Evolutionary conservation across 2,113 vertebrate genomes (phyloP), one percentile per base, ranked within the genome.

Genomic region (Azemiops feae): DNA sequence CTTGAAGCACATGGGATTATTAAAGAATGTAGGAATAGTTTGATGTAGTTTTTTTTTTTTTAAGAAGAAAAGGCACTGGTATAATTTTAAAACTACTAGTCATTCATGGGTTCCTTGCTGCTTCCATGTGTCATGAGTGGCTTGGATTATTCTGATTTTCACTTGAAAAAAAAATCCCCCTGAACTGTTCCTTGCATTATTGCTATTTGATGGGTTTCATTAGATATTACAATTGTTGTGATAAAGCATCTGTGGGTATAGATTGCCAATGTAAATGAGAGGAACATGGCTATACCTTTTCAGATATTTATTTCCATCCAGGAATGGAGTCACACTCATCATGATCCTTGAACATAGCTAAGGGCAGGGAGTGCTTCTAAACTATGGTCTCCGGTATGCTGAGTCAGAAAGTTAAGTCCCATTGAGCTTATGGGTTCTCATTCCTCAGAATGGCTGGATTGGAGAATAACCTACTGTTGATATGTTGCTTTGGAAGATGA

Each of bases 31-130:
- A 90, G 89, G 91, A 86, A 92, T 55, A 69, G 53, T 86, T 39
- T 54, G 52, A 2, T 39, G 43, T 95, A 91, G 54, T 2, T 43
- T 45, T 55, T 58, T 18, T 18, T 27, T 27, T 60, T n/a, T 52
- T 14, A 89, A 88, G 20, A 25, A 93, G 95, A 94, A 89, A 95
- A 88, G 16, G 90, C 64, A 93, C 43, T 91, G 93, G 0, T 0
- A 92, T 91, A 94, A 96, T 96, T 91, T 95, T 93, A 92, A 86
- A 88, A 94, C 95, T 3, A 3, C 92, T 87, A n/a, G 58, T 85
- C 64, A 81, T 25, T 34, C 88, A 81, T 85, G 93, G 87, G 30
- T 92, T 30, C 90, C 93, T 30, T 47, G 88, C 94, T 54, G 34
- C 25, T n/a, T 89, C 39, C 74, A 64, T 5, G 25, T 87, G 87